A percentile compares a stretch with the other conserved stretches of the same genome.
Evolutionary conservation across 2,797 vertebrate species (phyloP).

Genomic region (Selene dorsalis): DNA sequence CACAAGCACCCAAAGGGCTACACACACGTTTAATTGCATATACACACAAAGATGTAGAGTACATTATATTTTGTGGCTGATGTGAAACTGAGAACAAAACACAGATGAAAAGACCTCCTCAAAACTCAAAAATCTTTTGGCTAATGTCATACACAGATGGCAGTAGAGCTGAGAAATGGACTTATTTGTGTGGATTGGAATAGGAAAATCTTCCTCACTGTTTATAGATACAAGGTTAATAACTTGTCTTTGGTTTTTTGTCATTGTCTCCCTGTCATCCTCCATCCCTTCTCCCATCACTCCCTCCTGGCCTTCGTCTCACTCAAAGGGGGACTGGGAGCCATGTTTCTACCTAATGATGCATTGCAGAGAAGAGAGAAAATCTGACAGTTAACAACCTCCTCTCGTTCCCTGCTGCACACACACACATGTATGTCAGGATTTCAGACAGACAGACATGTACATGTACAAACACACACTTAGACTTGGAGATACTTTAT

Average conservation of each 20-base stretch:
- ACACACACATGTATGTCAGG: background rate
- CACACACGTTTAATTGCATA: background rate
- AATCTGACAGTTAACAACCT: constrained; percentile 69
- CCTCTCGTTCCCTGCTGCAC: constrained; percentile 27
- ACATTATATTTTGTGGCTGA: background rate
- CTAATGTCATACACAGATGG: background rate
- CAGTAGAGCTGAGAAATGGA: background rate
- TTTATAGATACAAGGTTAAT: background rate
- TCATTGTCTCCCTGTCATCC: constrained; percentile 50
- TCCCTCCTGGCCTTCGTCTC: constrained; percentile 66
- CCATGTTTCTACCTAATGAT: constrained; percentile 79
- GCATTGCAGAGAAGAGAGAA: constrained; percentile 67
- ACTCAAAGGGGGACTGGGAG: constrained; percentile 65
- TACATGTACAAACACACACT: background rate
- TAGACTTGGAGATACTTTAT: too few species aligned
- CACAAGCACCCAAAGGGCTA: background rate
- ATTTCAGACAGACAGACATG: background rate
- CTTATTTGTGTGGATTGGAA: constrained; percentile 16
- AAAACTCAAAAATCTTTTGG: background rate
- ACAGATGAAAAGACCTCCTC: background rate
- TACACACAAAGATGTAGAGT: background rate
- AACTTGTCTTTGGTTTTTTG: constrained; percentile 25
- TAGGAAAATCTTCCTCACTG: background rate
- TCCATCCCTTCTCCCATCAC: constrained; percentile 48
- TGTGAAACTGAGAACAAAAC: background rate